Evolutionary conservation across 1,140 invertebrate genomes (phyloP).

Genomic region (Scaptomyza hsui): DNA sequence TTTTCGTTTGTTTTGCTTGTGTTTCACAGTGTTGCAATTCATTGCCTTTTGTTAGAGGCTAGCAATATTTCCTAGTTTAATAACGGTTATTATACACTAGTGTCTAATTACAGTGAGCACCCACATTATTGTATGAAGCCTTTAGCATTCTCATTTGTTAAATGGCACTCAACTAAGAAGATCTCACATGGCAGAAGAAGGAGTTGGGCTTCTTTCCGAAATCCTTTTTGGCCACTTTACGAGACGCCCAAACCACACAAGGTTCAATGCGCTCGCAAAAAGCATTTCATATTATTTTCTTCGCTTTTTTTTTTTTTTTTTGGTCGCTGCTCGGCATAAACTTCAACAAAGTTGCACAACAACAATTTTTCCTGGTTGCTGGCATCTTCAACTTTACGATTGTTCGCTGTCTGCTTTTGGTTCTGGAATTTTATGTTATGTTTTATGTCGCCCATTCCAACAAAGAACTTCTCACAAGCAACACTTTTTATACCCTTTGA

Average conservation of each 20-base stretch:
- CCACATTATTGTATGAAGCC: no score
- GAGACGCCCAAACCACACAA: slow-evolving; percentile 7
- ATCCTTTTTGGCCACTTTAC: slow-evolving; percentile 29
- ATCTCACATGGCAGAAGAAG: no score
- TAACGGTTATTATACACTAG: no score
- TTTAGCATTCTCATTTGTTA: no score
- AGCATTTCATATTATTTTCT: slow-evolving; percentile 17
- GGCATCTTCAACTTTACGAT: slow-evolving; percentile 38
- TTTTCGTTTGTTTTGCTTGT: neutral
- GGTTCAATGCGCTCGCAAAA: slow-evolving; percentile 30
- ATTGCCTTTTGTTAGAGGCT: slow-evolving; percentile 58
- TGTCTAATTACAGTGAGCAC: no score
- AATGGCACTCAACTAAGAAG: no score
- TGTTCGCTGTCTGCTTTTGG: slow-evolving; percentile 16
- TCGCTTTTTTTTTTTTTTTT: neutral
- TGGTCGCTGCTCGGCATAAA: slow-evolving; percentile 15
- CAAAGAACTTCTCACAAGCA: neutral
- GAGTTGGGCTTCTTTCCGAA: no score
- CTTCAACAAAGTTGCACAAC: slow-evolving; percentile 40
- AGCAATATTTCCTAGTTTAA: slow-evolving; percentile 58
- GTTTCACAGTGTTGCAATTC: slow-evolving; percentile 54
- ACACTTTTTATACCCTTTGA: neutral
- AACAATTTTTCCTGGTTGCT: neutral
- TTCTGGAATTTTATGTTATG: neutral
- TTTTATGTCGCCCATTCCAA: slow-evolving; percentile 14